Conservation (phyloP, 2,888 invertebrate genomes). For the Creontiades dilutus region DNA sequence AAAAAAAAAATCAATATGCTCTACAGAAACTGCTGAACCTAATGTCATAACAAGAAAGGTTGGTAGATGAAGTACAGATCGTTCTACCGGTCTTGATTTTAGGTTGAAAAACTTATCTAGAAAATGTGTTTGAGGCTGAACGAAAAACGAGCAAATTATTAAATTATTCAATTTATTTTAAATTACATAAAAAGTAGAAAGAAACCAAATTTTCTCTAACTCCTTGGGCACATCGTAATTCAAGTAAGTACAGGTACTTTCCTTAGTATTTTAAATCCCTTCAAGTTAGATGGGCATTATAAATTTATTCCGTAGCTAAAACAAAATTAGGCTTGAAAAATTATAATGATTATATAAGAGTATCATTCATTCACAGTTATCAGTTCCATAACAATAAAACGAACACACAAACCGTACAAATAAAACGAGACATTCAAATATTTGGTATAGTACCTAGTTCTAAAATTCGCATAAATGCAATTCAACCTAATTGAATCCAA, state of each 20-base stretch:
- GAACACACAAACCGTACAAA: not conserved
- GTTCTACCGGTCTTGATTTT: no score
- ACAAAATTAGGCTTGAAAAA: not conserved
- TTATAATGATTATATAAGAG: not conserved
- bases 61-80: no score
- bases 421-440: not conserved
- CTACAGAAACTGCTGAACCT: no score
- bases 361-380: not conserved
- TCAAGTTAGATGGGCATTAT: not conserved
- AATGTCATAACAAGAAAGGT: no score
- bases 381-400: not conserved
- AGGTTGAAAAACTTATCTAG: no score
- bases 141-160: not conserved
- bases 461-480: not conserved
- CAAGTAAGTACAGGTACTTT: not conserved
- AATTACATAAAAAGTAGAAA: not conserved
- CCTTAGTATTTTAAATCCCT: not conserved
- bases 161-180: conserved; percentile 17
- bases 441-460: not conserved
- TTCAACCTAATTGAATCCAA: not conserved
- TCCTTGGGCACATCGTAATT: not conserved
- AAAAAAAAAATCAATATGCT: no score
- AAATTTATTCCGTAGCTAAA: not conserved
- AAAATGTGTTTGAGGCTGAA: not conserved
- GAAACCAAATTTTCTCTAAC: not conserved